Base-by-base conservation (phyloP, 2,797 vertebrate genomes). In the Leptoclinus maculatus region DNA sequence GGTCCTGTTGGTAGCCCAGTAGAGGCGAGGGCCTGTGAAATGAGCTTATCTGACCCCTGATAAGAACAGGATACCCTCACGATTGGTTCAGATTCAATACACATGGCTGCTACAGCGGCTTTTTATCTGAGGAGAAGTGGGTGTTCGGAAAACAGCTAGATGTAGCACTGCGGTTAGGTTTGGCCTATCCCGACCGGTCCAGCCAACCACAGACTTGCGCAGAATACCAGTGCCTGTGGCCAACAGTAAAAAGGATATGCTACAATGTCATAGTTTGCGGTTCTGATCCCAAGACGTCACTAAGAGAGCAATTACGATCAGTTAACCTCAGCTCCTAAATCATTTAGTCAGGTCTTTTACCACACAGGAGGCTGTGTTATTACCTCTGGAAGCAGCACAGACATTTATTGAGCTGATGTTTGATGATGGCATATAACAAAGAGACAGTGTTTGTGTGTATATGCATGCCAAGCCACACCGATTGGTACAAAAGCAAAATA, bases 11-110 rank as follows among this genome's bases (percentile, higher is more conserved):
- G 91, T 88, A 87, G 89, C 85, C 36, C 36, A 25, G 86, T 14
- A 12, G 83, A 92, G 89, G 88, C 89, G 91, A 92, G 62, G 87
- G 83, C 54, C 88, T 91, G 91, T 91, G 91, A 94, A 92, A 91
- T 87, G 66, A 88, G 82, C 89, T 94, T 93, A 94, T 95, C 93
- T 93, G 82, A 87, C 82, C 85, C 57, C 83, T 87, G 94, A 95
- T 95, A 93, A 95, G 88, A 85, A 77, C 80, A 89, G 90, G 87
- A 92, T 87, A 89, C 91, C 83, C 88, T 76, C 67, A 87, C 87
- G 87, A 94, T 88, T 59, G 64, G 58, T 38, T 68, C 76, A 86
- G 91, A 94, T 79, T 87, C 82, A 91, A 80, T 83, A 89, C 93
- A 92, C 88, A 95, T 91, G 92, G 86, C 76, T 76, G 59, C 76